Conservation (phyloP, 2,888 invertebrate species). For the Drosophila kokeensis region DNA sequence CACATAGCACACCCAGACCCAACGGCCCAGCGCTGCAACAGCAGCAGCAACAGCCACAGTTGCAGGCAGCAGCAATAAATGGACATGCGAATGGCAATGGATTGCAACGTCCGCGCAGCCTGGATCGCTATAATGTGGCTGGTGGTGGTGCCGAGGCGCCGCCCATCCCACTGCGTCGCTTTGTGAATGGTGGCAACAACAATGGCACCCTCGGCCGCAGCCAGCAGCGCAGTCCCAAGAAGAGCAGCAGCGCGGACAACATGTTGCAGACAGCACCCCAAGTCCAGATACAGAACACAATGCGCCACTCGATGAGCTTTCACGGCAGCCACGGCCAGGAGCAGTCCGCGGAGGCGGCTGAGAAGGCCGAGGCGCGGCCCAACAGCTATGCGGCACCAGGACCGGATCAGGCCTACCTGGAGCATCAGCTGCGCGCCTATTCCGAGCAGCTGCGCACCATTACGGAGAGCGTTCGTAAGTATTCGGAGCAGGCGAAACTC, state of each 20-base stretch:
- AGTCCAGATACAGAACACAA: slow-evolving; percentile 52
- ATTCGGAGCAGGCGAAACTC: slow-evolving; percentile 85
- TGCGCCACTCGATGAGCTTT: slow-evolving; percentile 84
- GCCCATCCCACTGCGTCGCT: slow-evolving; percentile 83
- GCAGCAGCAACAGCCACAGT: slow-evolving; percentile 40
- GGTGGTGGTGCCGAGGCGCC: slow-evolving; percentile 62
- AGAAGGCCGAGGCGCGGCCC: slow-evolving; percentile 69
- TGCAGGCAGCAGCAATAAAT: slow-evolving; percentile 32
- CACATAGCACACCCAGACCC: slow-evolving; percentile 84
- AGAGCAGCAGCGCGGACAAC: slow-evolving; percentile 82
- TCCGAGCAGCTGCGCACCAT: slow-evolving; percentile 84
- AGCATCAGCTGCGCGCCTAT: slow-evolving; percentile 84
- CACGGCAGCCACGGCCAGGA: slow-evolving; percentile 82
- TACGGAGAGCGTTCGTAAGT: slow-evolving; percentile 85
- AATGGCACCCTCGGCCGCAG: slow-evolving; percentile 60
- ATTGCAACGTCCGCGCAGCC: slow-evolving; percentile 82
- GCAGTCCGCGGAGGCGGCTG: slow-evolving; percentile 45
- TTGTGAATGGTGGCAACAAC: slow-evolving; percentile 52
- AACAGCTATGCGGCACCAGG: slow-evolving; percentile 83
- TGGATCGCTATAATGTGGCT: slow-evolving; percentile 83
- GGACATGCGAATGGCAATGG: slow-evolving; percentile 60
- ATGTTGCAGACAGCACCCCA: slow-evolving; percentile 57
- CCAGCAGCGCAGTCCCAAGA: slow-evolving; percentile 74
- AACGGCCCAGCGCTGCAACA: slow-evolving; percentile 43
- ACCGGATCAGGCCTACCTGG: slow-evolving; percentile 84